Evolutionary conservation across 2,797 vertebrate species (phyloP).

Genomic region (Helostoma temminkii): DNA sequence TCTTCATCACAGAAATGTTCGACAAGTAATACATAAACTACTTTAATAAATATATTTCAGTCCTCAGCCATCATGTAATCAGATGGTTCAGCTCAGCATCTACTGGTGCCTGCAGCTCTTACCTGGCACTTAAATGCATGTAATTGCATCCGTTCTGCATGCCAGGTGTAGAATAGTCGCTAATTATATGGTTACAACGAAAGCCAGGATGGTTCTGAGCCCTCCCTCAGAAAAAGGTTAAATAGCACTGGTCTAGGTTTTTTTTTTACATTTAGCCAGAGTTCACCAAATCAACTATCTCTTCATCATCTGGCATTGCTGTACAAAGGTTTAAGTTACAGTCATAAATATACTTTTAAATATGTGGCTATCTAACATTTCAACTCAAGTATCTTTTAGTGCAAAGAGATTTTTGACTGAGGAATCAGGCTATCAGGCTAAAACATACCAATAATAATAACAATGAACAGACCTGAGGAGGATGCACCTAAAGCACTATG

Average conservation of each 20-base stretch:
- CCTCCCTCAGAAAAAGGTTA: neutral
- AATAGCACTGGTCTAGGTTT: conserved; percentile 1
- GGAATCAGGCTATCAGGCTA: no score
- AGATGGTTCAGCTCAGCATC: neutral
- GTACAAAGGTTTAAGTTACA: no score
- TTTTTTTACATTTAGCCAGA: neutral
- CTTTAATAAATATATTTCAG: conserved; percentile 4
- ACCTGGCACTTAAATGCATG: conserved; percentile 11
- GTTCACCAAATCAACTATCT: conserved; percentile 6
- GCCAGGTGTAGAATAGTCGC: conserved; percentile 23
- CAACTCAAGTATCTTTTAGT: neutral
- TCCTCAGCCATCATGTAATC: neutral
- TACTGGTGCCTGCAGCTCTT: neutral
- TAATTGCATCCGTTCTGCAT: conserved; percentile 17
- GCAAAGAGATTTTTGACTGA: neutral
- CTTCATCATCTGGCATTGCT: neutral
- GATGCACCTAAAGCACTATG: no score
- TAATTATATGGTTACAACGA: conserved; percentile 8
- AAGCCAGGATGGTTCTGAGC: conserved; percentile 17
- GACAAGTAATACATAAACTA: neutral
- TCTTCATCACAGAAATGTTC: neutral
- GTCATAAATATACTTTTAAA: no score
- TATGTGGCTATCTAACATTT: no score
- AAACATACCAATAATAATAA: no score
- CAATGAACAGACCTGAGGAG: no score